These are phyloP conservation scores for Phaetusa simplex DNA, from an alignment of 2,113 vertebrate genomes.

Conservation along the genomic window DNA sequence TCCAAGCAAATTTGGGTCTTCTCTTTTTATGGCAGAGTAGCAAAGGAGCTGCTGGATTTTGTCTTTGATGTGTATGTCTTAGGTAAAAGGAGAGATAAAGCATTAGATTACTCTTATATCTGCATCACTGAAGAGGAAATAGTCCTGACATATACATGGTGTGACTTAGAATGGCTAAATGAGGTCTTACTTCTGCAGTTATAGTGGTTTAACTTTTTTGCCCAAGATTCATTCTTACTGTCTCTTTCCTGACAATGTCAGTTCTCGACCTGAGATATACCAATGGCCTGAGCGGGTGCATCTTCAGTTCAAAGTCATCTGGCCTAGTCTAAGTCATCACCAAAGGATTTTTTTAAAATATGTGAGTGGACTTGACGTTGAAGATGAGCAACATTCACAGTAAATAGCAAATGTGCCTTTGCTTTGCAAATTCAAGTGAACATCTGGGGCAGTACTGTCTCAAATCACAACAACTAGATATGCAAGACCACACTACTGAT, in stretches of 20 bases:
- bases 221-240: background rate
- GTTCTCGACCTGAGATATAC: background rate
- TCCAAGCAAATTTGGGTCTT: background rate
- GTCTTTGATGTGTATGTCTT: background rate
- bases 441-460: background rate
- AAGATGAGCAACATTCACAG: background rate
- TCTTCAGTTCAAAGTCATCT: background rate
- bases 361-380: background rate
- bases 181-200: background rate
- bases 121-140: background rate
- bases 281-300: background rate
- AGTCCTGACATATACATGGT: background rate
- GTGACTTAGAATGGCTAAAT: background rate
- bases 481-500: background rate
- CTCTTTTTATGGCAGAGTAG: background rate
- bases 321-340: background rate
- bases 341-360: background rate
- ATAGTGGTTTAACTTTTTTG: background rate
- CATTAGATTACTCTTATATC: background rate
- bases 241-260: background rate
- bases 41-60: background rate
- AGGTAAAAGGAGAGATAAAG: background rate
- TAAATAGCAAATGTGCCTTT: background rate
- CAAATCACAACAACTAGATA: background rate
- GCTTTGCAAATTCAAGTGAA: background rate